These are phyloP conservation scores for Scaptomyza tumidula DNA, from an alignment of 2,888 invertebrate species.

Conservation along the genomic window DNA sequence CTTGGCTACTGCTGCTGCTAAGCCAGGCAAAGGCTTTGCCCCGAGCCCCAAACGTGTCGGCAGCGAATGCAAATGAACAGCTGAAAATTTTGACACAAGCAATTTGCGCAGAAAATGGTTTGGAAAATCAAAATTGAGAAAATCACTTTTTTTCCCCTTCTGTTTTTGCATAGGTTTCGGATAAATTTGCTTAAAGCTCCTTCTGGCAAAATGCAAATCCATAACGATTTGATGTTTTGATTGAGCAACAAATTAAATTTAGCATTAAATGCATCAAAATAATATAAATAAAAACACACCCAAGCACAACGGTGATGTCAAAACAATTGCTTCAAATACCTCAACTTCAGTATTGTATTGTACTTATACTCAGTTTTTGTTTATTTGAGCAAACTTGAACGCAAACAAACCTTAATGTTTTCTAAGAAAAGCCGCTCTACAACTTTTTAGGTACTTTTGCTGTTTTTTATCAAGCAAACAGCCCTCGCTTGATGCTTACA, in stretches of 20 bases:
- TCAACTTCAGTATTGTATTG: neutral
- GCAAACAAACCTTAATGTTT: neutral
- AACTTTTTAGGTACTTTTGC: neutral
- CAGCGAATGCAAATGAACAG: conserved; percentile 47
- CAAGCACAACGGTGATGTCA: neutral
- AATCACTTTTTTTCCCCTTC: conserved; percentile 1
- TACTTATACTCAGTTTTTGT: neutral
- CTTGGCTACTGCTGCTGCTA: conserved; percentile 10
- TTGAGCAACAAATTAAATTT: neutral
- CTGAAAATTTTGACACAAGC: conserved; percentile 41
- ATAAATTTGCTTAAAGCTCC: conserved; percentile 8
- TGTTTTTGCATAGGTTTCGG: conserved; percentile 3
- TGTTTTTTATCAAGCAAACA: neutral
- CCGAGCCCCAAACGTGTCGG: conserved; percentile 23
- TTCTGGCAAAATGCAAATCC: neutral
- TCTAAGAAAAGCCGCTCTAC: too few species aligned
- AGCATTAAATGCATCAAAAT: neutral
- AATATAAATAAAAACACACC: neutral
- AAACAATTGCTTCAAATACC: neutral
- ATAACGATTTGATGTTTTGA: neutral
- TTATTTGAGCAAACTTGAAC: neutral
- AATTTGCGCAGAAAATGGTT: conserved; percentile 45
- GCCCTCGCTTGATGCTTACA: conserved; percentile 6
- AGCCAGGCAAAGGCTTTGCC: conserved; percentile 30
- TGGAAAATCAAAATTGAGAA: conserved; percentile 40